These are phyloP conservation scores for Alentia gelatinosa DNA, from an alignment of 2,888 invertebrate species.

Conservation along the genomic window DNA sequence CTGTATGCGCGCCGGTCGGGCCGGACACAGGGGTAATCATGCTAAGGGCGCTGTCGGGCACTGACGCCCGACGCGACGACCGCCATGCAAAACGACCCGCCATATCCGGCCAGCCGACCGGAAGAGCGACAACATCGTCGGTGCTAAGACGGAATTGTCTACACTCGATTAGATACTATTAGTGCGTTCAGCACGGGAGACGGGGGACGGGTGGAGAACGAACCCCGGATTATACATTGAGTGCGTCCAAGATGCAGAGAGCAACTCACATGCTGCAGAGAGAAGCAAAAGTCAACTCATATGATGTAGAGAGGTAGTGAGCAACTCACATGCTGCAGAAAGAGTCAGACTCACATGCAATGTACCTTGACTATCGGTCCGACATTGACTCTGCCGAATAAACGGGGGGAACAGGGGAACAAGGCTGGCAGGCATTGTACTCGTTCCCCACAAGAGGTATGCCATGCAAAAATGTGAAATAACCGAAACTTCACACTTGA, in stretches of 20 bases:
- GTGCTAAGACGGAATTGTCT: slow-evolving; percentile 9
- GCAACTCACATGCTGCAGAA: no score
- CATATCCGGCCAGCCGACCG: not conserved
- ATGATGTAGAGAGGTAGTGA: no score
- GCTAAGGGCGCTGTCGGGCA: not conserved
- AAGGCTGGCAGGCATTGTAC: no score
- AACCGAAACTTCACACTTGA: no score
- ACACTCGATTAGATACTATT: slow-evolving; percentile 17
- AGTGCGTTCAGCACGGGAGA: not conserved
- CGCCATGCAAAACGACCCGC: not conserved
- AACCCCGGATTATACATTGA: not conserved
- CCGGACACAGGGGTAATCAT: slow-evolving; percentile 21
- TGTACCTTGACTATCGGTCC: no score
- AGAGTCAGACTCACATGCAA: no score
- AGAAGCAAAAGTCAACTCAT: no score
- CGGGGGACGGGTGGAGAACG: not conserved
- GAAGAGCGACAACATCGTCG: not conserved
- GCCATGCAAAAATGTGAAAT: no score
- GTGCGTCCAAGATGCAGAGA: not conserved
- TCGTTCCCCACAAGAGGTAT: no score
- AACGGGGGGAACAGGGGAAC: no score
- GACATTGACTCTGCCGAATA: no score
- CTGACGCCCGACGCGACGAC: not conserved
- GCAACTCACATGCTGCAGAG: not conserved
- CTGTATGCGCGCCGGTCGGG: not conserved